Percentiles rank a stretch among this genome's conserved stretches.
Evolutionary conservation across 2,888 invertebrate species (phyloP).

Genomic region (Philereme transversata): DNA sequence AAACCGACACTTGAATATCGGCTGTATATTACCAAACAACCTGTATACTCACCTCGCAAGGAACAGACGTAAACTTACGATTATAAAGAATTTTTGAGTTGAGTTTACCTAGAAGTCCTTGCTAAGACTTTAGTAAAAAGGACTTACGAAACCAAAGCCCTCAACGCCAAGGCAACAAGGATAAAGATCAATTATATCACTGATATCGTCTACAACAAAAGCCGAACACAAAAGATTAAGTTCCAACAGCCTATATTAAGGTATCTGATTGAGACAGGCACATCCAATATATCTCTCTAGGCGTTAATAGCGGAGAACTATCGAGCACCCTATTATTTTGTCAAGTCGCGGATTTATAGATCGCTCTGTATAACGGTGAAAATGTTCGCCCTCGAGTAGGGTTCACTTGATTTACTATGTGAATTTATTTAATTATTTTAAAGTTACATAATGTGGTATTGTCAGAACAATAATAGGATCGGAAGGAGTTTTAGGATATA

Average conservation of each 20-base stretch:
- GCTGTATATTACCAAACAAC: too few relatives aligned
- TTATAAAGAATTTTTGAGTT: too few relatives aligned
- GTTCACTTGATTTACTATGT: constrained; percentile 40
- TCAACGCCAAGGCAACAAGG: not conserved
- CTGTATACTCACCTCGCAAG: too few relatives aligned
- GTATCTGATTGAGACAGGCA: constrained; percentile 80
- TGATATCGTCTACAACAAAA: constrained; percentile 19
- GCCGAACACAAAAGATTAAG: constrained; percentile 28
- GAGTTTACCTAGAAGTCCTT: too few relatives aligned
- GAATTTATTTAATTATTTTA: constrained; percentile 39
- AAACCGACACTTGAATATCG: too few relatives aligned
- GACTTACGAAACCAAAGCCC: too few relatives aligned
- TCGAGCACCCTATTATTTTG: constrained; percentile 82
- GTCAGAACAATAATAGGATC: constrained; percentile 5
- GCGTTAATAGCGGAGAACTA: constrained; percentile 81
- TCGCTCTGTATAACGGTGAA: constrained; percentile 70
- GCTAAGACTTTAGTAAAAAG: too few relatives aligned
- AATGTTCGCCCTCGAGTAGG: constrained; percentile 30
- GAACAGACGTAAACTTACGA: too few relatives aligned
- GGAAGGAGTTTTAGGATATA: not conserved
- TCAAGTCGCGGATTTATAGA: constrained; percentile 81
- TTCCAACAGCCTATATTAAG: constrained; percentile 59
- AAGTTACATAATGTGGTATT: constrained; percentile 15
- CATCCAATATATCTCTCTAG: constrained; percentile 79
- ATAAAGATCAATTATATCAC: constrained; percentile 14